Base-by-base conservation (phyloP, 2,888 invertebrate genomes). In the Zonitis immaculata region DNA sequence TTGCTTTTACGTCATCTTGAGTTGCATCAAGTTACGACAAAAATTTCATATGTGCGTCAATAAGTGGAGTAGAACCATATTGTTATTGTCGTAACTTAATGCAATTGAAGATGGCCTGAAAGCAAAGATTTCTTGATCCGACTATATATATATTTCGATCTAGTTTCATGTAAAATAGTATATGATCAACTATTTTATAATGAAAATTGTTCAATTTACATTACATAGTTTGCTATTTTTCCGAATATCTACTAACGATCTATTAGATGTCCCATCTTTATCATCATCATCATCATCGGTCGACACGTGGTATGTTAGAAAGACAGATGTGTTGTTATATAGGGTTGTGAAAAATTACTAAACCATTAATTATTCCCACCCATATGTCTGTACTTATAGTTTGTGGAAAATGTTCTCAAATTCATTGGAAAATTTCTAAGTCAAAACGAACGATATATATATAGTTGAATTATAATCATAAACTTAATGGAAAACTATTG, bases 321-420 rank as follows among this genome's bases (percentile, higher is more conserved):
- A 58, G 66, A 66, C 71, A 67, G 67, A 71, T 70, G 73, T 18
- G 39, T 71, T 71, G 64, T 56, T 57, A n/a, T n/a, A n/a, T n/a
- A 60, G 65, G 67, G 67, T 72, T 63, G 65, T 74, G 72, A 74
- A 72, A 71, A 72, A 73, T 73, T 72, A 66, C 71, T 64, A n/a
- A n/a, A 59, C 68, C 72, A 73, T 73, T 69, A 73, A 73, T 73
- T 71, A 72, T 68, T n/a, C n/a, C 46, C 57, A 52, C 59, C 59
- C 59, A 54, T 57, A 52, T 52, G 57, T 55, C 52, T 49, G 9
- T 18, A 25, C 25, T 14, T 32, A 14, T 32, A 7, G 6, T 7
- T 35, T 9, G 9, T 16, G 27, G n/a, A 27, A 27, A 44, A 16
- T 44, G 11, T 14, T 12, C n/a, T 12, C 14, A 4, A 32, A 3